Conservation (phyloP, 2,113 vertebrate genomes). For the Cariama cristata region DNA sequence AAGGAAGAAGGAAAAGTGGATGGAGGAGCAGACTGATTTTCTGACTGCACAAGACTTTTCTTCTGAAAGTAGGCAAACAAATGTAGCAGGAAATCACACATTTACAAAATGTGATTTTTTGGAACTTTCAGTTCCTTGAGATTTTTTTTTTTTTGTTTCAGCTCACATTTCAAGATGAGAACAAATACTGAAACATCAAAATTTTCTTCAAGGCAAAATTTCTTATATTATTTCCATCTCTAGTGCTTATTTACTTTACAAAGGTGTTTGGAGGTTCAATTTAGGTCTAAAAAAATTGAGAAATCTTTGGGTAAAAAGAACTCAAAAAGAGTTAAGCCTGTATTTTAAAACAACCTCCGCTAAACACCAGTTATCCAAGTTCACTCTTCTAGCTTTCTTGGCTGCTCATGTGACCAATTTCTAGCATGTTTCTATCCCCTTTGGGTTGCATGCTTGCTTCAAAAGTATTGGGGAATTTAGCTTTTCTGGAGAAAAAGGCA, state of each 20-base stretch:
- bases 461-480: neutral
- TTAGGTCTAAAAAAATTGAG: neutral
- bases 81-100: neutral
- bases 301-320: neutral
- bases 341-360: neutral
- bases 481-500: neutral
- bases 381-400: neutral
- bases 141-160: neutral
- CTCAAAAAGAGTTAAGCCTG: neutral
- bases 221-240: neutral
- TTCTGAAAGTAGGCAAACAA: neutral
- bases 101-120: neutral
- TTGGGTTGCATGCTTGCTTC: neutral
- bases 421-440: neutral
- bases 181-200: neutral
- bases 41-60: neutral
- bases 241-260: neutral
- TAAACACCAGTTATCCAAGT: accelerated
- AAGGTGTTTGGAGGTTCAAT: neutral
- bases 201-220: neutral
- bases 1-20: neutral
- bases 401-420: neutral
- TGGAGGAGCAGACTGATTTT: neutral
- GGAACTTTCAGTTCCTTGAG: neutral
- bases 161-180: neutral